Evolutionary conservation across 2,113 vertebrate species (phyloP).

Genomic region (Nyctibius bracteatus): DNA sequence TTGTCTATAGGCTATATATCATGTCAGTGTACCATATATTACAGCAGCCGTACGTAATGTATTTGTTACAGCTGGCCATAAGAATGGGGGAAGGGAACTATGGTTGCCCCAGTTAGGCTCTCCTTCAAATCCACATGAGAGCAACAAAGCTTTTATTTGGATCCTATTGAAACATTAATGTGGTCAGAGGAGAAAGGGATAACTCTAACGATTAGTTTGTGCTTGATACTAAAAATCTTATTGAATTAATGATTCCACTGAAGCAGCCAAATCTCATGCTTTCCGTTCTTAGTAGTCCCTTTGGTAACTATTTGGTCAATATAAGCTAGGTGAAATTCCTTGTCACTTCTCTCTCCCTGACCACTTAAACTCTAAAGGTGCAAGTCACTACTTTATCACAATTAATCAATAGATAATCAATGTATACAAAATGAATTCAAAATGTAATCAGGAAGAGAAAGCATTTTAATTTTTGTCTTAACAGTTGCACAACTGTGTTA

Average conservation of each 20-base stretch:
- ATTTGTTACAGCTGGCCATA: background rate
- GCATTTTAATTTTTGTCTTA: background rate
- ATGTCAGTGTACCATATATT: background rate
- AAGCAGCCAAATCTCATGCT: background rate
- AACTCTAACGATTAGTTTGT: background rate
- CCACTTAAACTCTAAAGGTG: background rate
- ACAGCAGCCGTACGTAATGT: fast-evolving
- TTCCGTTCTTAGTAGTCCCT: background rate
- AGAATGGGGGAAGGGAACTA: background rate
- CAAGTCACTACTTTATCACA: background rate
- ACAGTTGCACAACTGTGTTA: background rate
- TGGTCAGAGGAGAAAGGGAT: background rate
- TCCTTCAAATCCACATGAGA: background rate
- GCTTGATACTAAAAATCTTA: background rate
- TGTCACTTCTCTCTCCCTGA: background rate
- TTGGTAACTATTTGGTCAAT: background rate
- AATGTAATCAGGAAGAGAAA: background rate
- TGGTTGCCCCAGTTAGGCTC: background rate
- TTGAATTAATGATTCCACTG: background rate
- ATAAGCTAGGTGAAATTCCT: background rate
- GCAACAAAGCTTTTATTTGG: background rate
- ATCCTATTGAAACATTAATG: background rate
- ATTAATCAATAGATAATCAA: background rate
- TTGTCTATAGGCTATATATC: background rate
- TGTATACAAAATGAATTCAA: background rate